Evolutionary conservation across 1,140 invertebrate genomes (phyloP).

Genomic region (Alviniconcha marisindica): DNA sequence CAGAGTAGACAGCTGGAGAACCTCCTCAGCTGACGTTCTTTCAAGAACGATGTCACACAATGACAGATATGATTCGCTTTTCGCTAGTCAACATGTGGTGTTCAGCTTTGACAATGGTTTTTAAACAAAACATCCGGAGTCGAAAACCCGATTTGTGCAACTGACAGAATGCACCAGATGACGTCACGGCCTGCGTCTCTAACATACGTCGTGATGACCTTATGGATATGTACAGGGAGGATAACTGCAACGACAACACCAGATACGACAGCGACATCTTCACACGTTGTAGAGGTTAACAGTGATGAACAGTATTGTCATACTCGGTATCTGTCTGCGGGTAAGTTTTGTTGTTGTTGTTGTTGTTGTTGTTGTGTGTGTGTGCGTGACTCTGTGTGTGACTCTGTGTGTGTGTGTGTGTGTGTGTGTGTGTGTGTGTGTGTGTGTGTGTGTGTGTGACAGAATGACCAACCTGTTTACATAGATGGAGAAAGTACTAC

Average conservation of each 20-base stretch:
- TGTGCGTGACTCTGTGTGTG: not conserved
- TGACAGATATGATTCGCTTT: too few species aligned
- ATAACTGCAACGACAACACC: not conserved
- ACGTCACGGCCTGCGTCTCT: too few species aligned
- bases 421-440: slow-evolving; percentile 23
- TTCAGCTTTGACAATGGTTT: too few species aligned
- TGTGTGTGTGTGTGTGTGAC: slow-evolving; percentile 17
- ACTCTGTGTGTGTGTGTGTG: not conserved
- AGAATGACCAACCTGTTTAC: not conserved
- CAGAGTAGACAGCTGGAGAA: too few species aligned
- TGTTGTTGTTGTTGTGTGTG: not conserved
- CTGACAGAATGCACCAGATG: too few species aligned
- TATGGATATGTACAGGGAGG: not conserved
- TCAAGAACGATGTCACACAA: too few species aligned
- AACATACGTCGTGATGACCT: not conserved
- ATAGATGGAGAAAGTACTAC: not conserved
- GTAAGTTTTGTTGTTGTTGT: not conserved
- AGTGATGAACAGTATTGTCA: too few species aligned
- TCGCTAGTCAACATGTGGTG: too few species aligned
- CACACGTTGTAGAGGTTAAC: not conserved
- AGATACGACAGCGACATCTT: not conserved
- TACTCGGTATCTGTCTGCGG: too few species aligned
- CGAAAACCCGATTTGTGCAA: too few species aligned
- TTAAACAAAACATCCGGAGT: too few species aligned
- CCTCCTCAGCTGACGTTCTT: too few species aligned